Conservation (phyloP, 2,113 vertebrate genomes). For the Strix uralensis region DNA sequence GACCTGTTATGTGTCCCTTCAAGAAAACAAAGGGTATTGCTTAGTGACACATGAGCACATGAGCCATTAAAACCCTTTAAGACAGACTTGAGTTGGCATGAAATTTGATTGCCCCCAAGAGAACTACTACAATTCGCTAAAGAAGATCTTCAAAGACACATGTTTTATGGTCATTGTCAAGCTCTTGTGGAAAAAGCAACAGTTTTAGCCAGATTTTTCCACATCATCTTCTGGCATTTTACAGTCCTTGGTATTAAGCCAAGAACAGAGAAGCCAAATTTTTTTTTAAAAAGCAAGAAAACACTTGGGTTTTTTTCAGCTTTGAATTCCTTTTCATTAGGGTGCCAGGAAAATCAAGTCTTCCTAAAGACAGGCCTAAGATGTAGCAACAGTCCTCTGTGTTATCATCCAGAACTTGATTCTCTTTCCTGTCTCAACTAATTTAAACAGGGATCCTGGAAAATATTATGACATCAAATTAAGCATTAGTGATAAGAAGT, state of each 20-base stretch:
- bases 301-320: neutral
- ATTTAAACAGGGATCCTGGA: neutral
- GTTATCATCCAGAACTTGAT: neutral
- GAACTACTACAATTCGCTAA: neutral
- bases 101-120: neutral
- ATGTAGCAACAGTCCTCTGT: neutral
- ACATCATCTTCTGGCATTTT: constrained; percentile 28
- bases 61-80: neutral
- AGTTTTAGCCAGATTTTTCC: constrained; percentile 50
- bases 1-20: neutral
- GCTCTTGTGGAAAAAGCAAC: neutral
- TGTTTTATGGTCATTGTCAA: neutral
- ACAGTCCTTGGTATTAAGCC: neutral
- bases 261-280: neutral
- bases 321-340: neutral
- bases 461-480: neutral
- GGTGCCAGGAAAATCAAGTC: constrained; percentile 9
- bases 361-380: neutral
- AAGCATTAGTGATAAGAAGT: neutral
- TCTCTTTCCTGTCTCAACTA: neutral
- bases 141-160: neutral
- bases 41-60: neutral
- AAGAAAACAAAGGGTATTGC: neutral
- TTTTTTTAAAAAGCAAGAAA: neutral
- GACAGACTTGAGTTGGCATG: neutral